Conservation (phyloP, 2,797 vertebrate genomes). For the Lutjanus argentimaculatus region DNA sequence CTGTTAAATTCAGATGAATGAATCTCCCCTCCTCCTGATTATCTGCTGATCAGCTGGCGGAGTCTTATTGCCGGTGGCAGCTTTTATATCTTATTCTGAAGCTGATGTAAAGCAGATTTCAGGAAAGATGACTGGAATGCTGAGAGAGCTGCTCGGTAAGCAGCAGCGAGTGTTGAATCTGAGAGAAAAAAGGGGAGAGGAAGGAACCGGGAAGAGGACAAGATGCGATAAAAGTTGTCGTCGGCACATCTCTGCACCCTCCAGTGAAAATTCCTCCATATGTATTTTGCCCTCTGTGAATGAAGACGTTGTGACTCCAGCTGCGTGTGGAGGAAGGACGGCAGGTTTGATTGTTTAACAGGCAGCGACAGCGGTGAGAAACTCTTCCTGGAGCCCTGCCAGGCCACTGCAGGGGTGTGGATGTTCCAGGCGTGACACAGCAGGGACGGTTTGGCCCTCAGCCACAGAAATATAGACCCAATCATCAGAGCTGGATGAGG, state of each 20-base stretch:
- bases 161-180: neutral
- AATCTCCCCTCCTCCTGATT: conserved; percentile 26
- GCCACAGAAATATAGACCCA: conserved; percentile 41
- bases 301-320: conserved; percentile 39
- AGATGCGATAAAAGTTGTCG: neutral
- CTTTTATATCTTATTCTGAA: conserved; percentile 30
- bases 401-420: conserved; percentile 68
- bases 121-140: conserved; percentile 26
- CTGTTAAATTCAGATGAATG: conserved; percentile 47
- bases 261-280: neutral
- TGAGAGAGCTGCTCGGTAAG: conserved; percentile 40
- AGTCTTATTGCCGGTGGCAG: conserved; percentile 13
- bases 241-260: conserved; percentile 17
- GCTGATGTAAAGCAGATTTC: conserved; percentile 56
- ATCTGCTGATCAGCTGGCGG: conserved; percentile 48
- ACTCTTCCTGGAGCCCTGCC: conserved; percentile 61
- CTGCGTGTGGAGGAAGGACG: conserved; percentile 29
- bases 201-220: neutral
- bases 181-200: neutral
- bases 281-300: neutral
- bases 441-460: conserved; percentile 31
- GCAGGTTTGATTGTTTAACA: conserved; percentile 22
- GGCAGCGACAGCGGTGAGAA: conserved; percentile 49
- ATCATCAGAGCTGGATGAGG: conserved; percentile 20
- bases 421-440: conserved; percentile 52